Conservation (phyloP, 2,113 vertebrate species). For the Shinisaurus crocodilurus region DNA sequence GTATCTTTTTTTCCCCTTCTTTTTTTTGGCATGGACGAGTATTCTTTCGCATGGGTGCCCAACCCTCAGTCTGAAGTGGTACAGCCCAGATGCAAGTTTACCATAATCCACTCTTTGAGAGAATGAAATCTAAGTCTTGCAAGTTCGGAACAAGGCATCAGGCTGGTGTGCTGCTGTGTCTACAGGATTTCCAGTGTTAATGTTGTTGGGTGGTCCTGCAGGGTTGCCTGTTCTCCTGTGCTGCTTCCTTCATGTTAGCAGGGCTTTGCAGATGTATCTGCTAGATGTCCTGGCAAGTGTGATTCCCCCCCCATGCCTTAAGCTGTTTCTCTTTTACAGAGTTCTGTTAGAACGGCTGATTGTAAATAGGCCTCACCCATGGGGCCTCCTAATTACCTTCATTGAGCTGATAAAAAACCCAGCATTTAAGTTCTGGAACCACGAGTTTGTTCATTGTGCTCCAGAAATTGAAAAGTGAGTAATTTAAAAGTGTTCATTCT, state of each 20-base stretch:
- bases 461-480: slow-evolving; percentile 99
- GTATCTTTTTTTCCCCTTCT: neutral
- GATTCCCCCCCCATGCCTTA: neutral
- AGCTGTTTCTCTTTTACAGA: slow-evolving; percentile 69
- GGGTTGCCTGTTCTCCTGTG: neutral
- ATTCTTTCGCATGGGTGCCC: neutral
- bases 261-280: neutral
- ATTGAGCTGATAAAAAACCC: slow-evolving; percentile 99
- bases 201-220: neutral
- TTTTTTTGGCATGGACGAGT: neutral
- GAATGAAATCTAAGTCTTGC: neutral
- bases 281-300: neutral
- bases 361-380: slow-evolving; percentile 98
- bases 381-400: slow-evolving; percentile 99
- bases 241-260: neutral
- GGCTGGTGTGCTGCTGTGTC: neutral
- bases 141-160: neutral
- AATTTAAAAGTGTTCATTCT: neutral
- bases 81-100: neutral
- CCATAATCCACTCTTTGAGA: neutral
- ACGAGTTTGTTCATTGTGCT: slow-evolving; percentile 99
- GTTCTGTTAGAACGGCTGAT: slow-evolving; percentile 98
- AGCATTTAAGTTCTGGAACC: slow-evolving; percentile 99
- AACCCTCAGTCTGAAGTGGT: neutral
- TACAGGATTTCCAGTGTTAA: neutral